These are phyloP conservation scores for Urosaurus nigricauda DNA, from an alignment of 2,797 vertebrate genomes.

Conservation along the genomic window DNA sequence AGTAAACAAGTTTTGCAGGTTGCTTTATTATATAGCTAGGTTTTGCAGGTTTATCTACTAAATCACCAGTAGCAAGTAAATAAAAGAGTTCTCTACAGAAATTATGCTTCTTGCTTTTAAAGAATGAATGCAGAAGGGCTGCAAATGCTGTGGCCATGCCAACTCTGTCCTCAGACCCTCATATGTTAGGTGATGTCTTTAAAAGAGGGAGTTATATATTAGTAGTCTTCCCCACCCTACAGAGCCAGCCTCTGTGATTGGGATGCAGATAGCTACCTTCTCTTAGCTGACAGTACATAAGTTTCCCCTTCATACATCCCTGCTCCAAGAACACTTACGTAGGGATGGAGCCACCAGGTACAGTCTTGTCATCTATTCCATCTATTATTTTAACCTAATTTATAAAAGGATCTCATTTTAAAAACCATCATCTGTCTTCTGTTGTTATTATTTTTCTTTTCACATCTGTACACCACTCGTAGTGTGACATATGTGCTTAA, in stretches of 20 bases:
- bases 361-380: no score
- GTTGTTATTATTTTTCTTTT: background rate
- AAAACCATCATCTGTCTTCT: background rate
- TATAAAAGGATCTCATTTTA: no score
- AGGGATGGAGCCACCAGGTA: no score
- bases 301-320: background rate
- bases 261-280: background rate
- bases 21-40: background rate
- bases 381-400: no score
- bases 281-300: background rate
- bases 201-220: background rate
- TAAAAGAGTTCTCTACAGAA: background rate
- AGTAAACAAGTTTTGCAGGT: background rate
- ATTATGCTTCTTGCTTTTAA: background rate
- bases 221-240: no score
- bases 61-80: no score
- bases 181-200: background rate
- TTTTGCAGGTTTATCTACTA: no score
- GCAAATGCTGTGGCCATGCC: background rate
- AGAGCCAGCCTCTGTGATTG: background rate
- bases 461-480: background rate
- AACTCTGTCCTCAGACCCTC: background rate
- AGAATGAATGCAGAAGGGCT: background rate
- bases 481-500: background rate
- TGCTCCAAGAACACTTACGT: no score